Percentiles rank a stretch among this genome's conserved stretches.
Conservation (phyloP, 2,888 invertebrate species). For the Lithophane semibrunnea region DNA sequence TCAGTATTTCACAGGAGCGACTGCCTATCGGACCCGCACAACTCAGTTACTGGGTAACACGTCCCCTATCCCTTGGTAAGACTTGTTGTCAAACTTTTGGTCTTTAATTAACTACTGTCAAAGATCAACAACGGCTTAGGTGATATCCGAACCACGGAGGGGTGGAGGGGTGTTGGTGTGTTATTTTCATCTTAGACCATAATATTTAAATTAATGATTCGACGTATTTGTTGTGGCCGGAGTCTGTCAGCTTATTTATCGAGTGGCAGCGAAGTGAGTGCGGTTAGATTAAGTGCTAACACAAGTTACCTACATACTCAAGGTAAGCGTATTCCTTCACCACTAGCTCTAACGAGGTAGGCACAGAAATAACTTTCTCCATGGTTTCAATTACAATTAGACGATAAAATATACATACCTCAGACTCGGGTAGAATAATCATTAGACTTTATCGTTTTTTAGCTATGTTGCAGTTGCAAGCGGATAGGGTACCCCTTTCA, state of each 20-base stretch:
- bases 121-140: not conserved
- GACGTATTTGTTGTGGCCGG: constrained; percentile 11
- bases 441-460: constrained; percentile 9
- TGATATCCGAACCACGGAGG: no score
- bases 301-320: constrained; percentile 66
- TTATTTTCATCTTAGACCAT: not conserved
- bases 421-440: constrained; percentile 6
- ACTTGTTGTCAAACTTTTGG: no score
- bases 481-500: not conserved
- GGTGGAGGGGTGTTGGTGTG: not conserved
- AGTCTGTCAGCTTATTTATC: constrained; percentile 55
- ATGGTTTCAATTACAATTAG: constrained; percentile 41
- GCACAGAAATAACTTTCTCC: constrained; percentile 50
- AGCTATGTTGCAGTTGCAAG: not conserved
- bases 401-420: constrained; percentile 29
- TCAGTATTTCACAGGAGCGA: not conserved
- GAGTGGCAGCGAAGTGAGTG: constrained; percentile 55
- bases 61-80: no score
- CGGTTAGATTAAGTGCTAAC: constrained; percentile 62
- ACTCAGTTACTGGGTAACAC: not conserved
- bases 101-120: not conserved
- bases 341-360: constrained; percentile 21
- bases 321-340: constrained; percentile 56
- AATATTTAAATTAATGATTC: constrained; percentile 29
- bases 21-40: not conserved